Conservation (phyloP, 2,888 invertebrate genomes). For the Stegophylla sp. region DNA sequence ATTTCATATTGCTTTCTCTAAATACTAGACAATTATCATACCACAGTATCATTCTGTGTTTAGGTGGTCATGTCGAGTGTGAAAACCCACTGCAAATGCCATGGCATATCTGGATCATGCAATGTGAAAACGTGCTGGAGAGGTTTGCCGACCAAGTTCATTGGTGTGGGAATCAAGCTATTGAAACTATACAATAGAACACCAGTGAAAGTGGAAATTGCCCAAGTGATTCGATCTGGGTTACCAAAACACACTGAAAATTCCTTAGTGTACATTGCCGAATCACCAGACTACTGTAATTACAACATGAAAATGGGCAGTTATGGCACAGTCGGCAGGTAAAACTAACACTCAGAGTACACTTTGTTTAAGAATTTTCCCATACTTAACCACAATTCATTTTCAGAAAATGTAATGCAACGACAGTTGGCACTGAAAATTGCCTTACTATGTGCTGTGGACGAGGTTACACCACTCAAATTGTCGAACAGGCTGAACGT, state of each 20-base stretch:
- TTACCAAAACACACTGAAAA: constrained; percentile 17
- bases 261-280: constrained; percentile 75
- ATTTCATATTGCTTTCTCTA: too few relatives aligned
- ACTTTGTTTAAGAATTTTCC: neutral
- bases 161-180: constrained; percentile 68
- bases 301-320: constrained; percentile 77
- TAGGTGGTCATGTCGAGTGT: constrained; percentile 73
- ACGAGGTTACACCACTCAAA: constrained; percentile 76
- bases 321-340: constrained; percentile 80
- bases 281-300: constrained; percentile 84
- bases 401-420: constrained; percentile 76
- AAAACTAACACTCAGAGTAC: constrained; percentile 35
- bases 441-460: constrained; percentile 86
- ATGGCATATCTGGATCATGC: constrained; percentile 84
- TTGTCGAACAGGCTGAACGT: constrained; percentile 74
- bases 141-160: constrained; percentile 71
- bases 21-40: too few relatives aligned
- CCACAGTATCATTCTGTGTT: constrained; percentile 31
- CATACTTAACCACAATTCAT: neutral
- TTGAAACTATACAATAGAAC: constrained; percentile 71
- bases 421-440: constrained; percentile 72
- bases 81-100: constrained; percentile 78
- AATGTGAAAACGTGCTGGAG: constrained; percentile 84
- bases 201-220: constrained; percentile 64
- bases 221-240: constrained; percentile 14